These are phyloP conservation scores for human (Homo sapiens) DNA, from an alignment of 2,113 vertebrate species.

Conservation along the genomic window GRCh38 chr22:46166001-46166500, in stretches of 20 bases:
- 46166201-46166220: not conserved
- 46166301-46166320: not conserved
- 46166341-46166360: no score
- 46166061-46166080: not conserved
- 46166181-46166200: accelerated
- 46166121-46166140: not conserved
- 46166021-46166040: not conserved
- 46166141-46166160: not conserved
- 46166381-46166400: no score
- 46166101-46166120: no score
- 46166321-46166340: not conserved
- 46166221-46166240: not conserved
- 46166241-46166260: accelerated
- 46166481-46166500: no score
- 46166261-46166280: accelerated
- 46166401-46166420: no score
- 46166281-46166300: not conserved
- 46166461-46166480: no score
- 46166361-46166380: no score
- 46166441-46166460: no score
- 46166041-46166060: not conserved
- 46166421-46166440: no score
- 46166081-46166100: accelerated
- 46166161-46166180: accelerated
- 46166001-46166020: no score